Conservation (phyloP, 2,888 invertebrate genomes). For the Drosophila suboccidentalis region DNA sequence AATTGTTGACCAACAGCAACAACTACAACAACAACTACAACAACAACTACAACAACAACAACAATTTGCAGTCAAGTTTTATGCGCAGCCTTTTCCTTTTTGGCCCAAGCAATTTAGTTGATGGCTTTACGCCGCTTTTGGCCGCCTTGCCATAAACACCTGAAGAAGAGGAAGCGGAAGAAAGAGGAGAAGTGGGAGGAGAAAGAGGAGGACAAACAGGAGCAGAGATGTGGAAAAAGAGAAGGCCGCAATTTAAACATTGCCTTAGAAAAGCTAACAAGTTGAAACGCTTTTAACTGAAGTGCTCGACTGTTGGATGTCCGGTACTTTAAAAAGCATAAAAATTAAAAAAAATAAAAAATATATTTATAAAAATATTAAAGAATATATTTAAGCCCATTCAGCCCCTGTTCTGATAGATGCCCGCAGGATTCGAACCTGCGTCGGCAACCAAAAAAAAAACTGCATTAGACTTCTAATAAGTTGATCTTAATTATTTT, state of each 20-base stretch:
- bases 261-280: conserved; percentile 58
- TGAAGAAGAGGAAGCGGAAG: conserved; percentile 13
- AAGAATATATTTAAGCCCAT: too few species aligned
- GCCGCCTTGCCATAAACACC: conserved; percentile 56
- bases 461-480: too few species aligned
- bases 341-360: neutral
- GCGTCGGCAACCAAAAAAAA: too few species aligned
- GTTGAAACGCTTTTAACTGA: neutral
- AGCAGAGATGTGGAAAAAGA: neutral
- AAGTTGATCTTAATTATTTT: too few species aligned
- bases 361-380: too few species aligned
- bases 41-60: neutral
- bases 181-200: neutral
- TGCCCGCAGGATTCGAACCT: too few species aligned
- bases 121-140: conserved; percentile 65
- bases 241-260: conserved; percentile 61
- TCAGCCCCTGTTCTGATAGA: too few species aligned
- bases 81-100: conserved; percentile 41
- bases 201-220: neutral
- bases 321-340: too few species aligned
- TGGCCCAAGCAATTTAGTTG: conserved; percentile 68
- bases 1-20: conserved; percentile 72
- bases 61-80: conserved; percentile 69
- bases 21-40: conserved; percentile 17
- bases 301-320: neutral